Evolutionary conservation across 2,113 vertebrate genomes (phyloP).

Genomic region (Embiotoca jacksoni): DNA sequence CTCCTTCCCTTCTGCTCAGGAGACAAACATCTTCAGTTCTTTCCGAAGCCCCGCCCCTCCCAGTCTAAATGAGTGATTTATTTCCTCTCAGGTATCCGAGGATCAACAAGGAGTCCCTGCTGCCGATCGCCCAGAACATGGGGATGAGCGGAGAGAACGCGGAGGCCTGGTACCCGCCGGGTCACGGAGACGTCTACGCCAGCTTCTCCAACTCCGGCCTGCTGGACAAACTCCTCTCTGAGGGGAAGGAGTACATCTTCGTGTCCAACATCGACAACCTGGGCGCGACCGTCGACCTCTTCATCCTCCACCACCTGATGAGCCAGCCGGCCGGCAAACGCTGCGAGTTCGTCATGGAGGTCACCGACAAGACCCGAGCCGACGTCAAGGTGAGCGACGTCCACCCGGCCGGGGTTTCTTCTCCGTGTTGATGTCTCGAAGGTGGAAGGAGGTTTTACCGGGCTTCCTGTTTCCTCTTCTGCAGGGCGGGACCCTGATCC

Average conservation of each 20-base stretch:
- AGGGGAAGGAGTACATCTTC: slow-evolving; percentile 98
- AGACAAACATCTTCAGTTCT: too few species aligned
- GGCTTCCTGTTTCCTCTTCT: neutral
- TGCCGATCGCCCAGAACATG: slow-evolving; percentile 91
- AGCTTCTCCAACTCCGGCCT: slow-evolving; percentile 96
- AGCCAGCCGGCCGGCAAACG: slow-evolving; percentile 90
- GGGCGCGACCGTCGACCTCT: slow-evolving; percentile 97
- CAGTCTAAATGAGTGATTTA: neutral
- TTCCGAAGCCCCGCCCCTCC: neutral
- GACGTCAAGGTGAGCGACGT: slow-evolving; percentile 88
- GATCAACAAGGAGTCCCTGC: slow-evolving; percentile 96
- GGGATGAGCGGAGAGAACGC: slow-evolving; percentile 89
- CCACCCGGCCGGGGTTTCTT: neutral
- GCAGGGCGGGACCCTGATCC: slow-evolving; percentile 95
- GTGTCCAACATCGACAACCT: slow-evolving; percentile 99
- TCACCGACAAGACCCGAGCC: slow-evolving; percentile 96
- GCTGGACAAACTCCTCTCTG: slow-evolving; percentile 89
- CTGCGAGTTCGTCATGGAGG: slow-evolving; percentile 99
- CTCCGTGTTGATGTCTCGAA: fast-evolving
- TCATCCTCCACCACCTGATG: slow-evolving; percentile 96
- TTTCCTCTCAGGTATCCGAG: slow-evolving; percentile 89
- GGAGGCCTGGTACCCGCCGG: slow-evolving; percentile 96
- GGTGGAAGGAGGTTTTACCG: neutral
- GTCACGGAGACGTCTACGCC: slow-evolving; percentile 95
- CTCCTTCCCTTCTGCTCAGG: too few species aligned